These are phyloP conservation scores for Bursaphelenchus okinawaensis DNA, from an alignment of 2,888 invertebrate species.

Conservation along the genomic window DNA sequence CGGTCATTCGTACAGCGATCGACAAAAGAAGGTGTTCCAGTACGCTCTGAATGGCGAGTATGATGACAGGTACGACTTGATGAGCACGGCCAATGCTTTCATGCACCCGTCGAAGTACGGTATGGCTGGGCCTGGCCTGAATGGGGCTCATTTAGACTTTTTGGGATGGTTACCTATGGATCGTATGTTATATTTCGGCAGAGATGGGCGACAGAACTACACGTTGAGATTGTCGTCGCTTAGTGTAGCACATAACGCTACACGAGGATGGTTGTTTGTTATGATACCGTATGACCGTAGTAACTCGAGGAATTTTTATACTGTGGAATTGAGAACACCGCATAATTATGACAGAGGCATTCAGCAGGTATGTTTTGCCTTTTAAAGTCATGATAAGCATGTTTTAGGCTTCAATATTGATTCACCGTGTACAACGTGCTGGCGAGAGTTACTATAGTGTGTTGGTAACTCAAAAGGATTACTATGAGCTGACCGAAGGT, in stretches of 20 bases:
- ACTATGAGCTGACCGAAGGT: conserved; percentile 45
- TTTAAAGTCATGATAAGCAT: neutral
- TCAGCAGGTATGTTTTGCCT: conserved; percentile 24
- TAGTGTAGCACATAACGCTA: conserved; percentile 40
- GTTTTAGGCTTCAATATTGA: conserved; percentile 38
- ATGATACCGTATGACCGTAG: conserved; percentile 43
- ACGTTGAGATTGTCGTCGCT: conserved; percentile 40
- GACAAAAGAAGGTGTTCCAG: conserved; percentile 46
- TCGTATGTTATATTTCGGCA: conserved; percentile 49
- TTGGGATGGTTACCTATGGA: conserved; percentile 55
- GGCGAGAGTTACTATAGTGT: conserved; percentile 44
- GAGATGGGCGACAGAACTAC: conserved; percentile 46
- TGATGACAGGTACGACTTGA: conserved; percentile 54
- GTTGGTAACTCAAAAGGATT: conserved; percentile 42
- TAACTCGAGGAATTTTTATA: conserved; percentile 49
- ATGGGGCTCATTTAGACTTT: conserved; percentile 54
- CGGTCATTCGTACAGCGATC: conserved; percentile 56
- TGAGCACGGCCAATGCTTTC: conserved; percentile 55
- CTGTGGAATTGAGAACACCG: conserved; percentile 50
- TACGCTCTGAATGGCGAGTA: conserved; percentile 50
- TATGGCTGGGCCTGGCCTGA: conserved; percentile 50
- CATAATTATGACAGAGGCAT: conserved; percentile 42
- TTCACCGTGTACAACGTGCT: conserved; percentile 41
- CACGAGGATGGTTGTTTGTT: conserved; percentile 45
- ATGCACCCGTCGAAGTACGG: conserved; percentile 46